These are phyloP conservation scores for Himalopsyche tibetana DNA, from an alignment of 2,888 invertebrate species.

Conservation along the genomic window DNA sequence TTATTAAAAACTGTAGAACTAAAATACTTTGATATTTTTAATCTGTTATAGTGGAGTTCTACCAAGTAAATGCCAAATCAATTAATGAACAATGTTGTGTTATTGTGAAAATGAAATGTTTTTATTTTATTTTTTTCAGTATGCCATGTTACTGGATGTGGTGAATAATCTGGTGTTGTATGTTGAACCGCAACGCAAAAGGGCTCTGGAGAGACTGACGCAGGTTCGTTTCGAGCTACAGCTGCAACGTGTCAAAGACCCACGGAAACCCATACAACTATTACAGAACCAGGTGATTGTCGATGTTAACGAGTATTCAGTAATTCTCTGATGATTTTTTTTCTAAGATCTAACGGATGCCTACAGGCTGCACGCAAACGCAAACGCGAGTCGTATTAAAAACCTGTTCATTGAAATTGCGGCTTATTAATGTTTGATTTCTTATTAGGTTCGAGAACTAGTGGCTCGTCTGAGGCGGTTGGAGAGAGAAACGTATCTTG, in stretches of 20 bases:
- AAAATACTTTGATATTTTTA: too few species aligned
- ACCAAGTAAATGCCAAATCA: too few species aligned
- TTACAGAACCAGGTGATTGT: slow-evolving; percentile 85
- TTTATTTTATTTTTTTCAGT: slow-evolving; percentile 76
- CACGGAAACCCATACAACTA: slow-evolving; percentile 92
- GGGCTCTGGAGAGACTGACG: slow-evolving; percentile 91
- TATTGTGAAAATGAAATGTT: neutral
- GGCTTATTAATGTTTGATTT: neutral
- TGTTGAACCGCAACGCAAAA: slow-evolving; percentile 96
- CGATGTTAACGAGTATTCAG: neutral
- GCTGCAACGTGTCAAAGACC: slow-evolving; percentile 93
- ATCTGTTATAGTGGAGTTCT: too few species aligned
- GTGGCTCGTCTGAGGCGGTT: slow-evolving; percentile 89
- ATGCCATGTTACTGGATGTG: slow-evolving; percentile 97
- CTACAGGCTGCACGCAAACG: too few species aligned
- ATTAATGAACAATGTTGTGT: too few species aligned
- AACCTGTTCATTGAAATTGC: neutral
- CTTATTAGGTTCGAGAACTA: slow-evolving; percentile 78
- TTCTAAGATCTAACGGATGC: too few species aligned
- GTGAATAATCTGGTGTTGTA: slow-evolving; percentile 97
- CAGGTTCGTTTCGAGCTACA: slow-evolving; percentile 96
- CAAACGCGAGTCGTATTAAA: neutral
- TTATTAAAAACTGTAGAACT: too few species aligned
- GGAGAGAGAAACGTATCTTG: slow-evolving; percentile 92
- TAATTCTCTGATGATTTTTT: too few species aligned